Percentiles rank a stretch among this genome's conserved stretches.
Conservation (phyloP, 1,140 invertebrate species). For the Elysia chlorotica region DNA sequence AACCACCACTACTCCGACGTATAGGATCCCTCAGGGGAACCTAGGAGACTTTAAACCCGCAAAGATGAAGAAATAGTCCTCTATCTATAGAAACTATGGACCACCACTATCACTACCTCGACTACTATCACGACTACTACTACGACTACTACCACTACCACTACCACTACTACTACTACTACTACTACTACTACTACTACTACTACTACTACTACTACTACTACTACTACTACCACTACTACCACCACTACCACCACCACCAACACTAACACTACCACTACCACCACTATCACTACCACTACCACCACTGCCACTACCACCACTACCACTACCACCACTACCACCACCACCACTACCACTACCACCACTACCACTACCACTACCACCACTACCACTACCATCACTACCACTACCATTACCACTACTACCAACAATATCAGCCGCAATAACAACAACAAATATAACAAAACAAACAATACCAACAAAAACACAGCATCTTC, state of each 20-base stretch:
- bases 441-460: no score
- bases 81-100: not conserved
- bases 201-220: slow-evolving; percentile 11
- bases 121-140: slow-evolving; percentile 5
- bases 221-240: slow-evolving; percentile 1
- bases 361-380: slow-evolving; percentile 6
- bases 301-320: slow-evolving; percentile 1
- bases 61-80: no score
- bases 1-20: no score
- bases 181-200: slow-evolving; percentile 11
- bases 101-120: not conserved
- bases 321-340: slow-evolving; percentile 4
- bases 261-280: not conserved
- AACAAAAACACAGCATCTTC: not conserved
- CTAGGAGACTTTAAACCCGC: no score
- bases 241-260: slow-evolving; percentile 5
- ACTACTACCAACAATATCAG: not conserved
- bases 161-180: slow-evolving; percentile 13
- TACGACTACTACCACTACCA: slow-evolving; percentile 9
- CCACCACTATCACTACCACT: slow-evolving; percentile 1
- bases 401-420: not conserved
- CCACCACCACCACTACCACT: slow-evolving; percentile 5
- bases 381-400: not conserved
- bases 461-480: no score
- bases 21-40: no score